These are phyloP conservation scores for Nyctibius grandis DNA, from an alignment of 2,797 vertebrate genomes.

Conservation along the genomic window DNA sequence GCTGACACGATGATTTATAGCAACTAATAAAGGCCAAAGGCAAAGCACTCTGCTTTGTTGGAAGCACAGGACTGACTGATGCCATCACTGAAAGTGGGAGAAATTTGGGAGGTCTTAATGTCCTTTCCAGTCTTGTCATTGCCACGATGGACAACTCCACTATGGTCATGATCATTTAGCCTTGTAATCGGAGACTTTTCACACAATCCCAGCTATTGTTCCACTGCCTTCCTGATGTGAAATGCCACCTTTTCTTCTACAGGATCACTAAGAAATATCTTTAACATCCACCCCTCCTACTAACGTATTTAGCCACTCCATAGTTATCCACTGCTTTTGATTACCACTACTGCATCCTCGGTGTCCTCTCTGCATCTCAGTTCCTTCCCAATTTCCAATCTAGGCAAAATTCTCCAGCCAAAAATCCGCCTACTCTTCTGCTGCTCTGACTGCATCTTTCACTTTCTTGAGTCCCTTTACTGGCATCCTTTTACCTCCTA, in stretches of 20 bases:
- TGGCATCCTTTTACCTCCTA: background rate
- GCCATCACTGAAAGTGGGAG: background rate
- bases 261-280: background rate
- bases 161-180: background rate
- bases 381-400: background rate
- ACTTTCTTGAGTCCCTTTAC: background rate
- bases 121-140: background rate
- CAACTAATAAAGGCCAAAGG: background rate
- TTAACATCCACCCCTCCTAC: background rate
- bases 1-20: background rate
- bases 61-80: background rate
- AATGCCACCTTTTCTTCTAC: background rate
- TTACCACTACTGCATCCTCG: background rate
- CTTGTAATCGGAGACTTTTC: background rate
- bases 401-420: background rate
- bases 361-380: background rate
- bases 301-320: background rate
- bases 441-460: background rate
- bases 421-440: background rate
- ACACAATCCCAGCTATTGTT: background rate
- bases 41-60: background rate
- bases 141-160: background rate
- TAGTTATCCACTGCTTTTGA: background rate
- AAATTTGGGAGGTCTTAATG: background rate
- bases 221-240: background rate